Evolutionary conservation across 1,140 invertebrate species (phyloP), one percentile per base, ranked within the genome.

Genomic region (Nymphalis io): DNA sequence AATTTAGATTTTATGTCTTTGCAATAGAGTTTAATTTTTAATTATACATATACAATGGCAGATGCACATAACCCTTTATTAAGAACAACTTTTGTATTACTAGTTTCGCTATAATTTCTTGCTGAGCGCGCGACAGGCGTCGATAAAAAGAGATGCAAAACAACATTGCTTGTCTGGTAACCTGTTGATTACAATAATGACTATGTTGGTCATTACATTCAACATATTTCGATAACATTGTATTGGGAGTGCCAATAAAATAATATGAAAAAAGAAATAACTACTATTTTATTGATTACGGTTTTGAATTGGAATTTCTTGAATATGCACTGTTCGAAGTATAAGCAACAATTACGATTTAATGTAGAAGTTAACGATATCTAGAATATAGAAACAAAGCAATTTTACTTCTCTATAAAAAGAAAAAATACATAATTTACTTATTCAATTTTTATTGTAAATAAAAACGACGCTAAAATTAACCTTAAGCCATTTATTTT

Each of bases 11-110:
- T 39, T 16, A 59, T 42, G 1, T 40, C 27, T 39, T 20, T 18
- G 39, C 13, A 44, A 62, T 59, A 68, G 57, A 11, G 13, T 60
- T 57, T 55, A 46, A 48, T 51, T 20, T 68, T 5, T 23, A 27
- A 13, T 53, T 15, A 5, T 20, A 20, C 57, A 11, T 11, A 39
- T 40, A 11, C 10, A 21, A 60, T 20, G 46, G 79, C 80, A 85
- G 79, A 84, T 84, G 83, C 64, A 76, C 68, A 75, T 60, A 63
- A 79, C 78, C 77, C 78, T 81, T 85, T 83, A 84, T 85, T 85
- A 82, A 70, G 60, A 80, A 76, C 79, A 68, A 80, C 76, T 81
- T 84, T 70, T 59, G 61, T 63, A 81, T 82, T 81, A 83, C 84
- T 82, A 87, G 81, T 82, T 81, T 75, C 71, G 73, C 62, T 57